Percentiles rank a stretch among this genome's conserved stretches.
Evolutionary conservation across 2,888 invertebrate genomes (phyloP).

Genomic region (Temnothorax rugatulus): DNA sequence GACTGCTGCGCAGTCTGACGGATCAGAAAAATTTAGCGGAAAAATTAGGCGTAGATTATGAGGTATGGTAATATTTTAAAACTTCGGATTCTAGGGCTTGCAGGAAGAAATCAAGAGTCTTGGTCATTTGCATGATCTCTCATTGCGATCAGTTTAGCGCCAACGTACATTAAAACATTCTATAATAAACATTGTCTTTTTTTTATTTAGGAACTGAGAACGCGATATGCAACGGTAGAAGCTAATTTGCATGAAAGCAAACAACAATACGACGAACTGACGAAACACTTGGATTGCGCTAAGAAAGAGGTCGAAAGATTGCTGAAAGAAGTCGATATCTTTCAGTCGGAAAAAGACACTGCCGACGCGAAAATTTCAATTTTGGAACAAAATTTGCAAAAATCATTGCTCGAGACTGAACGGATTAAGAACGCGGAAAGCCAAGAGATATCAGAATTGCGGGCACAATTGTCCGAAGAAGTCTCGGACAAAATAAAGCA

Average conservation of each 20-base stretch:
- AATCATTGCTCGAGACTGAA: constrained; percentile 71
- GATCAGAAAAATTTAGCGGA: constrained; percentile 75
- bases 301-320: constrained; percentile 77
- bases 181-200: not conserved
- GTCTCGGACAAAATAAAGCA: constrained; percentile 76
- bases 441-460: constrained; percentile 73
- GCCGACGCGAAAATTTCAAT: constrained; percentile 76
- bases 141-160: not conserved
- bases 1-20: constrained; percentile 76
- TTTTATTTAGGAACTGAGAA: constrained; percentile 65
- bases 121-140: not conserved
- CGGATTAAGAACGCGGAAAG: constrained; percentile 71
- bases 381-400: constrained; percentile 78
- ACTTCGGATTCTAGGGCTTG: not conserved
- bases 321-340: constrained; percentile 76
- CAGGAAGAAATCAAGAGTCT: not conserved
- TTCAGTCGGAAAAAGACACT: constrained; percentile 77
- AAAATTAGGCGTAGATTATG: constrained; percentile 76
- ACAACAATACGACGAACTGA: constrained; percentile 71
- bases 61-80: constrained; percentile 70
- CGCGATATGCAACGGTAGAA: constrained; percentile 72
- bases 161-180: not conserved
- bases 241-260: constrained; percentile 68
- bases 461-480: constrained; percentile 77
- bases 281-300: constrained; percentile 71